Evolutionary conservation across 2,113 vertebrate genomes (phyloP).

Genomic region (Dipodomys spectabilis): DNA sequence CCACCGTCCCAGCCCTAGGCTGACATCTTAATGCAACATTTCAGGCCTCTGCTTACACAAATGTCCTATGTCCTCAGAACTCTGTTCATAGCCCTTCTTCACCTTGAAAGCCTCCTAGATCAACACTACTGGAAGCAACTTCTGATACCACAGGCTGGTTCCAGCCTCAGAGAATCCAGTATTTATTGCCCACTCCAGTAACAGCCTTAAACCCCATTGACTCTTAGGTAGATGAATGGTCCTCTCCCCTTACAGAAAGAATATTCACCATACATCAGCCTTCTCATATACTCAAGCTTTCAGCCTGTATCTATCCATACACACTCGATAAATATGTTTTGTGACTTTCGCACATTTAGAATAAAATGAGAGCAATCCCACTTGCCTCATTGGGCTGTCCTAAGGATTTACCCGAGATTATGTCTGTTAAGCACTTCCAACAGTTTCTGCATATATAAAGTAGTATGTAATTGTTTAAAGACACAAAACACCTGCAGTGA

Average conservation of each 20-base stretch:
- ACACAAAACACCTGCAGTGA: background rate
- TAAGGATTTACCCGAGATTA: background rate
- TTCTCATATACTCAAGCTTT: background rate
- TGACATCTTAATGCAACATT: background rate
- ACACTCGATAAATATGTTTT: background rate
- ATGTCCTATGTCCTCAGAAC: background rate
- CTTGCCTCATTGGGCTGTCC: background rate
- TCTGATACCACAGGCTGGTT: background rate
- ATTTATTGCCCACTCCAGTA: background rate
- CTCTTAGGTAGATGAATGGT: background rate
- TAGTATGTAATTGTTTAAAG: background rate
- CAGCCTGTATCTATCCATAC: background rate
- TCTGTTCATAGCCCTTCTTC: background rate
- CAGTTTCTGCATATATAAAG: no score
- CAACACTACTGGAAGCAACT: accelerated
- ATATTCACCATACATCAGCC: accelerated
- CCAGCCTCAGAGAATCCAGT: background rate
- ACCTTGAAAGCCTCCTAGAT: background rate
- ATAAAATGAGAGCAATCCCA: background rate
- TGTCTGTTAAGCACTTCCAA: background rate
- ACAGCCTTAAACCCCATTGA: background rate
- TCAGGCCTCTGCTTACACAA: background rate
- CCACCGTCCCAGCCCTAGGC: background rate
- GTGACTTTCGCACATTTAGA: no score
- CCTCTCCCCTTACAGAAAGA: background rate